A percentile compares a stretch with the other conserved stretches of the same genome.
Evolutionary conservation across 2,888 invertebrate species (phyloP).

Genomic region (Microctonus brassicae): DNA sequence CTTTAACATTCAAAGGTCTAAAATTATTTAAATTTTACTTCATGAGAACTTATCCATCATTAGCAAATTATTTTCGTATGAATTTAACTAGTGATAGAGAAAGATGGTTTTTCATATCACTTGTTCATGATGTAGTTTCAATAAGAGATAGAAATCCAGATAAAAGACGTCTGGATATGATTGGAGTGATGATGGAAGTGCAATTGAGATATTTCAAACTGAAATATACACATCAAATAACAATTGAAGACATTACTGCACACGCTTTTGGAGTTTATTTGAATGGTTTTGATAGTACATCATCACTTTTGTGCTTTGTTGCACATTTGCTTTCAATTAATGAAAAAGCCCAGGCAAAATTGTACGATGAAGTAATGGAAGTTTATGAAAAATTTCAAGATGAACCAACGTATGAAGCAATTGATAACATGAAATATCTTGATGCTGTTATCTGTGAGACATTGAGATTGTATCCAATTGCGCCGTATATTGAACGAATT

Average conservation of each 20-base stretch:
- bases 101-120: constrained; percentile 31
- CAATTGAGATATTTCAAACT: too few relatives aligned
- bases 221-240: too few relatives aligned
- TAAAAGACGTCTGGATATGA: constrained; percentile 48
- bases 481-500: constrained; percentile 70
- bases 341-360: constrained; percentile 46
- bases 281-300: constrained; percentile 51
- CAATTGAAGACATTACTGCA: constrained; percentile 65
- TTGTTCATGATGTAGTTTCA: constrained; percentile 36
- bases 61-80: constrained; percentile 32
- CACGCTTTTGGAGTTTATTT: constrained; percentile 65
- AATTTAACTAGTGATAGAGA: constrained; percentile 30
- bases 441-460: constrained; percentile 60
- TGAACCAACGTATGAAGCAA: constrained; percentile 51
- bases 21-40: constrained; percentile 39
- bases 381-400: constrained; percentile 39
- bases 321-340: constrained; percentile 48
- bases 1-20: constrained; percentile 36
- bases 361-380: constrained; percentile 50
- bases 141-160: constrained; percentile 40
- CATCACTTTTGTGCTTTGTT: constrained; percentile 48
- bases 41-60: constrained; percentile 32
- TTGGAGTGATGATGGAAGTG: constrained; percentile 60
- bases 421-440: constrained; percentile 56
- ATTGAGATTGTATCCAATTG: constrained; percentile 63